Base-by-base conservation (phyloP, 2,113 vertebrate genomes). In the Osmerus eperlanus region DNA sequence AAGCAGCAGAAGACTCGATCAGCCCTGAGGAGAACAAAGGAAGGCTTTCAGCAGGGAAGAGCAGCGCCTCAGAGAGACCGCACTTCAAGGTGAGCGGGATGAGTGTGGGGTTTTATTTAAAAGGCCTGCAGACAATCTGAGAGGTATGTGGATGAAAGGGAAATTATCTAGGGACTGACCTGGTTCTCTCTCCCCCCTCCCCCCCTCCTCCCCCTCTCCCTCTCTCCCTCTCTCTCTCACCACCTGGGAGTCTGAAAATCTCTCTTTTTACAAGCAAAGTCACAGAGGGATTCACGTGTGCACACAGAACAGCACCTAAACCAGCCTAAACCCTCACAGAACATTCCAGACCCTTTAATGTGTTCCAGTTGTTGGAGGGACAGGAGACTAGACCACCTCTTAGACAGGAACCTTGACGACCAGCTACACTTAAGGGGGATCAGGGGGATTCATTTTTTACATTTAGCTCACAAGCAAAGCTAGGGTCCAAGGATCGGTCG, bases 261-360 rank as follows among this genome's bases (percentile, higher is more conserved):
- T 47, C 41, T 47, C 41, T 12, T 36, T 36, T 36, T 36, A 55
- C 18, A 14, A 55, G 13, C 54, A 55, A 55, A 16, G 55, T 56
- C 15, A 56, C 54, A 56, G 54, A 56, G 54, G 54, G 14, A 11
- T 18, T n/a, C 54, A 41, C 36, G 1, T 41, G 36, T 47, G 41
- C 7, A 1, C 41, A 47, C 41, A 8, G 41, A 47, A 47, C 41
- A 47, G 8, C 41, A 47, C 7, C 75, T 65, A 60, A 74, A 23
- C 29, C 51, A 55, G 65, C 25, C 54, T 73, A 14, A 55, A 70
- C 28, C 28, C 52, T 60, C 55, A 54, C 25, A 32, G n/a, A 28
- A 55, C 19, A 74, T 73, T 71, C 65, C 18, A 80, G 72, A 9
- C 70, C 36, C 59, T 75, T 65, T 68, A 70, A 81, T 67, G 65